A percentile compares a stretch with the other conserved stretches of the same genome.
Evolutionary conservation across 2,113 vertebrate species (phyloP).

Genomic region (Corythoichthys haematopterus): DNA sequence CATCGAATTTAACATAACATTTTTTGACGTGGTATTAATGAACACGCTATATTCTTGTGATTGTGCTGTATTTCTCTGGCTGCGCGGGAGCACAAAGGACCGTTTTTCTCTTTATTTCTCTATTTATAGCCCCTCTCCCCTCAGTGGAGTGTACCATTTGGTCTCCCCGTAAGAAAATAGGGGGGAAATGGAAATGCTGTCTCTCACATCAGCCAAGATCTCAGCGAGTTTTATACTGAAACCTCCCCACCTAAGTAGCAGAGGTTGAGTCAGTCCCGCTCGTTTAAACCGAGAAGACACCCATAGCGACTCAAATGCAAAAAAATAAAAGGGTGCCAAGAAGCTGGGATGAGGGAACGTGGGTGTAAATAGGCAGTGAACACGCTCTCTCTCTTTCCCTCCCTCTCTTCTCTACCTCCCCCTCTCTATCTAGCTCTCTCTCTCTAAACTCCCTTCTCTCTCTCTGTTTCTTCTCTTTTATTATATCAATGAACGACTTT

Average conservation of each 20-base stretch:
- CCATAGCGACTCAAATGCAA: conserved; percentile 90
- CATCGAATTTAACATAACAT: neutral
- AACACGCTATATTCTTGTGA: neutral
- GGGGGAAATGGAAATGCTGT: conserved; percentile 35
- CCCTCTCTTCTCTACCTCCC: conserved; percentile 38
- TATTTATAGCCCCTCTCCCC: conserved; percentile 75
- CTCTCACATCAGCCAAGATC: conserved; percentile 41
- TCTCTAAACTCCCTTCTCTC: conserved; percentile 48
- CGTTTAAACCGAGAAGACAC: conserved; percentile 99
- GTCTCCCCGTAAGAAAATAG: conserved; percentile 54
- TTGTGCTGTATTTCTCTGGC: conserved; percentile 38
- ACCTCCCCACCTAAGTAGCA: conserved; percentile 52
- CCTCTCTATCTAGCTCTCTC: conserved; percentile 42
- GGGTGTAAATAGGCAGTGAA: conserved; percentile 76
- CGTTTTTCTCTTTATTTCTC: conserved; percentile 69
- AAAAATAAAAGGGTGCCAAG: conserved; percentile 76
- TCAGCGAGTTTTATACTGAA: conserved; percentile 30
- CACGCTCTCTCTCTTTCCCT: conserved; percentile 59
- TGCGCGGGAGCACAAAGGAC: conserved; percentile 70
- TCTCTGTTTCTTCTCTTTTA: conserved; percentile 61
- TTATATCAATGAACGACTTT: conserved; percentile 74
- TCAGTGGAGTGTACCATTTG: conserved; percentile 80
- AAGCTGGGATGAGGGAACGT: conserved; percentile 78
- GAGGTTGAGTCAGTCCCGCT: conserved; percentile 83
- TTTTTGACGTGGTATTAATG: neutral